These are phyloP conservation scores for Aproaerema taeniolella DNA, from an alignment of 2,888 invertebrate species.

Conservation along the genomic window DNA sequence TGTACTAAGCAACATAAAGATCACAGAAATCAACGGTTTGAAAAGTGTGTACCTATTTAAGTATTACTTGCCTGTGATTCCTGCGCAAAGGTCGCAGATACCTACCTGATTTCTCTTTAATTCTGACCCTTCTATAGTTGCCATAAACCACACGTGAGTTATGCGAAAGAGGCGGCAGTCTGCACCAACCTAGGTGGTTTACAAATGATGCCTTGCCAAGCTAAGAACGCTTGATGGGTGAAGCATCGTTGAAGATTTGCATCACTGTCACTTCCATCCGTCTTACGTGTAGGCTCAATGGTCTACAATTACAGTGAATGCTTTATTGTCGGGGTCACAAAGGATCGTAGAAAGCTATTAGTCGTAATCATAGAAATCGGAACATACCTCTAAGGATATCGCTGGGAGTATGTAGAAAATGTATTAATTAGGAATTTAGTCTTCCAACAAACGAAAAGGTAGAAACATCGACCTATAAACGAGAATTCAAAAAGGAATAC, in stretches of 20 bases:
- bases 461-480: neutral
- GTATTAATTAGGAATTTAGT: slow-evolving; percentile 1
- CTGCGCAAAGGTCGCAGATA: no score
- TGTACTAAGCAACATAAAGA: no score
- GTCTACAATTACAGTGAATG: slow-evolving; percentile 40
- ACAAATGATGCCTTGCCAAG: slow-evolving; percentile 9
- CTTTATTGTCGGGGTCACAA: slow-evolving; percentile 14
- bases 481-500: no score
- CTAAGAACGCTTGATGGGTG: slow-evolving; percentile 37
- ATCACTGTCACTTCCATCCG: slow-evolving; percentile 49
- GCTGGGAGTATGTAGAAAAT: neutral
- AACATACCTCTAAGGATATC: slow-evolving; percentile 8
- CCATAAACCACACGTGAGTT: no score
- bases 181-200: slow-evolving; percentile 6
- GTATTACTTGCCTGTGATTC: no score
- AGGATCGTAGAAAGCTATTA: slow-evolving; percentile 17
- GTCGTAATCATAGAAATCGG: slow-evolving; percentile 15
- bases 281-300: slow-evolving; percentile 44
- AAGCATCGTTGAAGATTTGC: slow-evolving; percentile 48
- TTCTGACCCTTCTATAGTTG: no score
- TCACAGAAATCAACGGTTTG: no score
- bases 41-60: no score
- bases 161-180: neutral
- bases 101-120: no score
- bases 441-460: no score